Conservation (phyloP, 2,113 vertebrate species). For the Sinosuthora webbiana region DNA sequence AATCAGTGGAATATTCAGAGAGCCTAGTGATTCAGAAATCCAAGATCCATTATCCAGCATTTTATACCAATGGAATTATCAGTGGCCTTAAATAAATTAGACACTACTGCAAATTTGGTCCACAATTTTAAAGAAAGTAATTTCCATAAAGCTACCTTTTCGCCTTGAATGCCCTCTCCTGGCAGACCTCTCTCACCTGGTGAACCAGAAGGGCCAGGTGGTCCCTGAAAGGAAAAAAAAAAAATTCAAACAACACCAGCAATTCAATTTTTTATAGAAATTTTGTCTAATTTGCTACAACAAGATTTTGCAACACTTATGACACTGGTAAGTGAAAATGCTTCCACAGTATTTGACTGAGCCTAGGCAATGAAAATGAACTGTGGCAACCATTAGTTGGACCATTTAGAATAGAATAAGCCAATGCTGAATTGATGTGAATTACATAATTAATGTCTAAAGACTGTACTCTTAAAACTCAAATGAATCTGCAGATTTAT, state of each 20-base stretch:
- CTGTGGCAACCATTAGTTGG: neutral
- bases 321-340: neutral
- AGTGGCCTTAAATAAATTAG: neutral
- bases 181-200: slow-evolving; percentile 79
- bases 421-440: neutral
- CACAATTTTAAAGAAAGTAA: neutral
- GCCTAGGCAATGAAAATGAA: neutral
- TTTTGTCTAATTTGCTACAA: neutral
- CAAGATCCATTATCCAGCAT: neutral
- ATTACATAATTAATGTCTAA: neutral
- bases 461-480: neutral
- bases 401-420: neutral
- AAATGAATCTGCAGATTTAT: neutral
- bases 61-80: neutral
- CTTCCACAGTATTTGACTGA: neutral
- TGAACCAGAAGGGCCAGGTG: slow-evolving; percentile 71
- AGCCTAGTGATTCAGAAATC: neutral
- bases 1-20: neutral
- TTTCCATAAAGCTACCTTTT: slow-evolving; percentile 74
- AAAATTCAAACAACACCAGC: neutral
- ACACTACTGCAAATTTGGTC: neutral
- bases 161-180: slow-evolving; percentile 82
- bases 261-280: neutral
- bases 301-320: neutral
- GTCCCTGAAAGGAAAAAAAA: slow-evolving; percentile 70